A percentile compares a stretch with the other conserved stretches of the same genome.
These are phyloP conservation scores for Phoeniculus purpureus DNA, from an alignment of 2,797 vertebrate species.

Conservation along the genomic window DNA sequence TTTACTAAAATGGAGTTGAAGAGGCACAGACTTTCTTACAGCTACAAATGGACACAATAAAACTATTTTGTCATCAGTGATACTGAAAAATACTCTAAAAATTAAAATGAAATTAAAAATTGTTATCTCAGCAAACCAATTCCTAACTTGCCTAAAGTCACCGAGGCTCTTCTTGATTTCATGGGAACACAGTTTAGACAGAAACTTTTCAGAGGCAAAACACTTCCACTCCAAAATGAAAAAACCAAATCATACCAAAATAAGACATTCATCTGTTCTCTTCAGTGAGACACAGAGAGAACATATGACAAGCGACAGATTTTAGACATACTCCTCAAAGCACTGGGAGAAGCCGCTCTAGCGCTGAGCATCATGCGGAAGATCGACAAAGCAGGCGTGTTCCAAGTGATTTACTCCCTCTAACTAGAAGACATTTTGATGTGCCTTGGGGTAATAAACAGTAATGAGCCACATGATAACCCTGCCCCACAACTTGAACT, in stretches of 20 bases:
- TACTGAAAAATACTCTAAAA: neutral
- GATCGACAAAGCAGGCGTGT: neutral
- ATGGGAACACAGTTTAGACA: neutral
- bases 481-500: neutral
- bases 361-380: neutral
- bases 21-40: neutral
- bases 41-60: neutral
- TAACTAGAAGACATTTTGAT: neutral
- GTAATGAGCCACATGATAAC: neutral
- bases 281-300: neutral
- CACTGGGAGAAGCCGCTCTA: neutral
- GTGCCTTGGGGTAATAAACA: constrained; percentile 8
- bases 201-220: neutral
- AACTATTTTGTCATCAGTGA: neutral
- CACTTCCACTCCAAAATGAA: neutral
- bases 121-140: neutral
- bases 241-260: constrained; percentile 30
- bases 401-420: neutral
- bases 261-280: constrained; percentile 49
- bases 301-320: constrained; percentile 28
- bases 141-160: neutral
- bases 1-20: neutral
- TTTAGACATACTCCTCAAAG: constrained; percentile 11
- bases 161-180: neutral
- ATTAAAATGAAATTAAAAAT: too few species aligned